Conservation (phyloP, 2,888 invertebrate species). For the Habroteleia sp. region DNA sequence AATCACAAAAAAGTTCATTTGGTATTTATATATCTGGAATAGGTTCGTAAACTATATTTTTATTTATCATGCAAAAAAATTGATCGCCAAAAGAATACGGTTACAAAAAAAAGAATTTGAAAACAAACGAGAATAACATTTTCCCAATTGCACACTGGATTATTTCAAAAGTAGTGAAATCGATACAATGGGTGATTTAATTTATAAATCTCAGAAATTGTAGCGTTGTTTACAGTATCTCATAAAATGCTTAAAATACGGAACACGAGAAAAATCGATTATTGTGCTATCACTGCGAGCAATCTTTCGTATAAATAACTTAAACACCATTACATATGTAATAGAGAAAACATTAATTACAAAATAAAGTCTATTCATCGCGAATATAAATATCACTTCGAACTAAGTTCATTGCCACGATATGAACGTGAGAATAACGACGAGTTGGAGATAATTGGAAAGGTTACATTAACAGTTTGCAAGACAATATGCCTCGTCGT, state of each 20-base stretch:
- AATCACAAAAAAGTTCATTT: constrained; percentile 6
- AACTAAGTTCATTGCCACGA: constrained; percentile 62
- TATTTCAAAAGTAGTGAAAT: no score
- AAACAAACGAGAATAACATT: not conserved
- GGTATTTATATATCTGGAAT: not conserved
- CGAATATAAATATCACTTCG: constrained; percentile 52
- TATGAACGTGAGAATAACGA: constrained; percentile 60
- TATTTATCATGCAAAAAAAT: not conserved
- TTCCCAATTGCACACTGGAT: no score
- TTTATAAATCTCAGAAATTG: constrained; percentile 29
- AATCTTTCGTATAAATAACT: constrained; percentile 49
- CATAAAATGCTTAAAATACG: constrained; percentile 24
- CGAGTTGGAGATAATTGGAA: constrained; percentile 48
- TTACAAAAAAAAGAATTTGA: not conserved
- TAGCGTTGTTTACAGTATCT: constrained; percentile 26
- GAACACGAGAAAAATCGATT: constrained; percentile 45
- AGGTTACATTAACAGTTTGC: constrained; percentile 51
- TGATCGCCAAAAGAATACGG: not conserved
- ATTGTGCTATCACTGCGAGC: constrained; percentile 39
- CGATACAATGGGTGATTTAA: constrained; percentile 27
- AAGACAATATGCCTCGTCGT: constrained; percentile 36
- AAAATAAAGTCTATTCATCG: constrained; percentile 56
- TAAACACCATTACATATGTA: constrained; percentile 34
- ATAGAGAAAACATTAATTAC: constrained; percentile 46
- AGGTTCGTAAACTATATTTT: not conserved